Evolutionary conservation across 2,113 vertebrate genomes (phyloP), one percentile per base, ranked within the genome.

Genomic region (Coreoperca whiteheadi): DNA sequence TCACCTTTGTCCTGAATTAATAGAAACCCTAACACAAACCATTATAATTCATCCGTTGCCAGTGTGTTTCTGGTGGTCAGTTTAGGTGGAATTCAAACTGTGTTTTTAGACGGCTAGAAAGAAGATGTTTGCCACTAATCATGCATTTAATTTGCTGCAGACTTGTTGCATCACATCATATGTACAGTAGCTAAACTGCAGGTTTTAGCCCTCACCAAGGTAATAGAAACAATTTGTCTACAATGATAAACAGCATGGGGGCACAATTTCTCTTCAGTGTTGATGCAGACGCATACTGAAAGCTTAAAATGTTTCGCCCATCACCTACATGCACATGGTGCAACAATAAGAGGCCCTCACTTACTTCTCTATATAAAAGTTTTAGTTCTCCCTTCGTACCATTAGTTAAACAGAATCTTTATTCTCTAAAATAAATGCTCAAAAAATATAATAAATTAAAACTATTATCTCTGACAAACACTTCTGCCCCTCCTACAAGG

Each of bases 1-100:
- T 97, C 94, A 96, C 95, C 94, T 96, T 96, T 91, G 83, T 92
- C 69, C 82, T 56, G 74, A n/a, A 81, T 81, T 83, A 87, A 88
- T 66, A 86, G 82, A 85, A 80, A 84, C 73, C 89, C 68, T 57
- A 91, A 86, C 69, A 74, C 70, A 86, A 59, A 77, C 67, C 80
- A 68, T 79, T 77, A 48, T 66, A 68, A 84, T 81, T 66, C 70
- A 79, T 83, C 56, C 46, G 11, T 70, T 82, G 39, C 64, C 18
- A 4, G 30, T 51, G 59, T 63, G 8, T 20, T 66, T 71, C 39
- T 71, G 14, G 11, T 18, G 7, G 18, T 74, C 46, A 59, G 83
- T 77, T 7, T 56, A 57, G 63, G 25, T 6, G 23, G 7, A 53
- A 71, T 80, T 73, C 67, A 60, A 77, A 21, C 20, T 57, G 43